Base-by-base conservation (phyloP, 2,888 invertebrate genomes). In the Holacanthella duospinosa region DNA sequence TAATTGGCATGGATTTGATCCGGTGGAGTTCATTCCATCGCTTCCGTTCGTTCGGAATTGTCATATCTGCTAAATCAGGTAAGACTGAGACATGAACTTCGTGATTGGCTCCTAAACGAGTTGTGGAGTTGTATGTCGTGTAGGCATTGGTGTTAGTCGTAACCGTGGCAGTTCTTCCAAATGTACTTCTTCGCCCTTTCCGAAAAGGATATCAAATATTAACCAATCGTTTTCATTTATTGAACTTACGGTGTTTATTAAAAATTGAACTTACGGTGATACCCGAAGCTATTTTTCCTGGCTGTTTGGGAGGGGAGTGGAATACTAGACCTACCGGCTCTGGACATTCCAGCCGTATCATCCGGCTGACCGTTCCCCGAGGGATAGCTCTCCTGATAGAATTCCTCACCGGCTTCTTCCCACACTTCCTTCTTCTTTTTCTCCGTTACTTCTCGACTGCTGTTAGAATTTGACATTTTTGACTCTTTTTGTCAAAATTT, bases 11-110 rank as follows among this genome's bases (percentile, higher is more conserved):
- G 0, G 86, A 84, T 75, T 89, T 89, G 68, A 90, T 88, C 76
- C 86, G 85, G 85, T 87, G 88, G 55, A 90, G 88, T 77, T 89
- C 88, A 71, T 89, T 88, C 88, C 88, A 89, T 1, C 87, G 87
- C 1, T 86, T 82, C 75, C 87, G 86, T 75, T 90, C 89, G 72
- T 89, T 89, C 0, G 88, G 86, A 55, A 88, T 78, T 76, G 86
- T 87, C 82, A 83, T 83, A 28, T 72, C 69, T 54, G 89, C 88
- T n/a, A 89, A 77, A 77, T 90, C 89, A 0, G 89, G 89, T 70
- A 89, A 75, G 85, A 88, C 86, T 0, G 89, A 85, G 1, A 88
- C 83, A 65, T 76, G 79, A 71, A 79, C 77, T 43, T 79, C 79
- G 3, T 82, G 64, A 1, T 64, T 64, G 36, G 64, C 65, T 26